These are phyloP conservation scores for Ramphastos sulfuratus DNA, from an alignment of 2,113 vertebrate species.

Conservation along the genomic window DNA sequence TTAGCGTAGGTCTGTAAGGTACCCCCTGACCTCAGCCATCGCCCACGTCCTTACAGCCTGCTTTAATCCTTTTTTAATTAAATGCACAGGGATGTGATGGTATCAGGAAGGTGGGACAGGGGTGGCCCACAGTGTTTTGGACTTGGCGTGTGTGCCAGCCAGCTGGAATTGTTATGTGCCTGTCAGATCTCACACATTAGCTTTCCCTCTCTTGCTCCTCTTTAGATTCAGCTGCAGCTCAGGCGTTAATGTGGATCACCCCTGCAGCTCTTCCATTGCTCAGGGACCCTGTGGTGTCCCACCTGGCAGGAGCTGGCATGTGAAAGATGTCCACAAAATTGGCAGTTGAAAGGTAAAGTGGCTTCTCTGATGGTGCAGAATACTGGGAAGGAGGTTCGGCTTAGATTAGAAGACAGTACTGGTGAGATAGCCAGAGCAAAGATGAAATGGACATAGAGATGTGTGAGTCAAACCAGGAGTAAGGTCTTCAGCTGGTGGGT, in stretches of 20 bases:
- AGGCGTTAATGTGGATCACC: neutral
- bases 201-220: neutral
- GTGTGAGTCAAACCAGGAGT: accelerated
- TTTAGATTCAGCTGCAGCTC: neutral
- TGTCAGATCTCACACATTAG: constrained; percentile 24
- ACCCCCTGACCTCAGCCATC: constrained; percentile 22
- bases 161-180: constrained; percentile 34
- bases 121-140: constrained; percentile 58
- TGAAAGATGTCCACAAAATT: neutral
- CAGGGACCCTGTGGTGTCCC: neutral
- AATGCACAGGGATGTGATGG: constrained; percentile 36
- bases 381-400: neutral
- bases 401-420: neutral
- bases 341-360: neutral
- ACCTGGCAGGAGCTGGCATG: neutral
- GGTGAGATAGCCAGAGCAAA: neutral
- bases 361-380: neutral
- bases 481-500: neutral
- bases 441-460: neutral
- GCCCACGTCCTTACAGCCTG: constrained; percentile 22
- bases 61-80: constrained; percentile 70
- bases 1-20: constrained; percentile 5
- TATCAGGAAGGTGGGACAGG: constrained; percentile 35
- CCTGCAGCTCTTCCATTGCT: neutral
- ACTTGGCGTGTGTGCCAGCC: constrained; percentile 30